phyloP scores from a whole-genome alignment of 2,888 invertebrate genomes.

The Boloria selene region DNA sequence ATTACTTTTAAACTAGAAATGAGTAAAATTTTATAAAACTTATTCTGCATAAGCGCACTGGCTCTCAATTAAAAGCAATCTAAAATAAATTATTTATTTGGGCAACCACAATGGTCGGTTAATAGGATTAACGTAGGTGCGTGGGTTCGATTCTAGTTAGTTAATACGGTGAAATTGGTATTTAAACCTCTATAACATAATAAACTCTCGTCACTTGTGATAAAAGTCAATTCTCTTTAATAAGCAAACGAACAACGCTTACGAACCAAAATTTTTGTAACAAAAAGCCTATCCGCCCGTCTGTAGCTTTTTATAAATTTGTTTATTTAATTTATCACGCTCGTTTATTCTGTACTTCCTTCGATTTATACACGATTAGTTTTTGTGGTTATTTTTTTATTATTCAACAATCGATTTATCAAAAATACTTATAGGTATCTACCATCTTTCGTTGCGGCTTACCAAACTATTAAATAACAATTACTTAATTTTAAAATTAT shows the following conservation, averaged over 20 bases:
- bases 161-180: constrained; percentile 40
- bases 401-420: neutral
- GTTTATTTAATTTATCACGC: constrained; percentile 81
- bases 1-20: constrained; percentile 9
- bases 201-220: neutral
- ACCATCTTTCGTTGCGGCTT: neutral
- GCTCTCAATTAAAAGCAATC: constrained; percentile 61
- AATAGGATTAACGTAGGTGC: constrained; percentile 74
- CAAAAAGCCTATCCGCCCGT: constrained; percentile 61
- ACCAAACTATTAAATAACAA: too few relatives aligned
- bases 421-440: neutral
- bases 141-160: constrained; percentile 67
- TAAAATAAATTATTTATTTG: constrained; percentile 77
- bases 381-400: constrained; percentile 68
- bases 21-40: constrained; percentile 12
- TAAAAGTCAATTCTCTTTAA: constrained; percentile 22
- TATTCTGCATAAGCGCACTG: constrained; percentile 42
- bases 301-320: constrained; percentile 75
- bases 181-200: constrained; percentile 3
- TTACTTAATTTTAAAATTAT: too few relatives aligned
- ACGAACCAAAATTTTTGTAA: constrained; percentile 34
- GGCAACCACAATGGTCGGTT: constrained; percentile 67
- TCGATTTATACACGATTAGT: constrained; percentile 73
- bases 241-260: neutral
- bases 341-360: constrained; percentile 79